phyloP scores from a whole-genome alignment of 2,888 invertebrate genomes.

The Andricus curvator region DNA sequence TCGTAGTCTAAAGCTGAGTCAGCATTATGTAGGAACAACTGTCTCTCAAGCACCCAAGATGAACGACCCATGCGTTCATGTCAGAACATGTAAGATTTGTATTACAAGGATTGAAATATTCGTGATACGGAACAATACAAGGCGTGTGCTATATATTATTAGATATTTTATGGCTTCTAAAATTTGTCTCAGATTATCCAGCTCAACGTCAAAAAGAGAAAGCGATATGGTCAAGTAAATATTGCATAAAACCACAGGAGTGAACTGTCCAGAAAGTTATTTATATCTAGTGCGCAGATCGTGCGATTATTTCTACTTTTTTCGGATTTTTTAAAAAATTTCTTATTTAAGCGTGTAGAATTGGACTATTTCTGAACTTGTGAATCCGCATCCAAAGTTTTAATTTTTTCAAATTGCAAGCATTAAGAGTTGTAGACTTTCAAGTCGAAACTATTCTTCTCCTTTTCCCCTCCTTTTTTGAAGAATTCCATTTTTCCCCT shows the following conservation, averaged over 20 bases:
- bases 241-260: background rate
- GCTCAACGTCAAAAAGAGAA: conserved; percentile 15
- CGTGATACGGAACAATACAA: conserved; percentile 27
- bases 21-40: conserved; percentile 21
- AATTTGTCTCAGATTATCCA: conserved; percentile 36
- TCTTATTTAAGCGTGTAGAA: too few relatives aligned
- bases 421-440: too few relatives aligned
- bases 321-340: too few relatives aligned
- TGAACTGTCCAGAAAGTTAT: too few relatives aligned
- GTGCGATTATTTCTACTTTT: too few relatives aligned
- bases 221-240: background rate
- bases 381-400: too few relatives aligned
- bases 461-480: too few relatives aligned
- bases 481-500: too few relatives aligned
- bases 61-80: conserved; percentile 8
- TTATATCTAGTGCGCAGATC: too few relatives aligned
- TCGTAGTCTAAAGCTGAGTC: conserved; percentile 16
- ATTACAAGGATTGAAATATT: conserved; percentile 36
- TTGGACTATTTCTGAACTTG: too few relatives aligned
- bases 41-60: conserved; percentile 26
- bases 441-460: too few relatives aligned
- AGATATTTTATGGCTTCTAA: conserved; percentile 24
- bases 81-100: conserved; percentile 27
- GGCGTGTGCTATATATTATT: conserved; percentile 26
- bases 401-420: too few relatives aligned